Evolutionary conservation across 2,888 invertebrate species (phyloP).

Genomic region (Cosmia pyralina): DNA sequence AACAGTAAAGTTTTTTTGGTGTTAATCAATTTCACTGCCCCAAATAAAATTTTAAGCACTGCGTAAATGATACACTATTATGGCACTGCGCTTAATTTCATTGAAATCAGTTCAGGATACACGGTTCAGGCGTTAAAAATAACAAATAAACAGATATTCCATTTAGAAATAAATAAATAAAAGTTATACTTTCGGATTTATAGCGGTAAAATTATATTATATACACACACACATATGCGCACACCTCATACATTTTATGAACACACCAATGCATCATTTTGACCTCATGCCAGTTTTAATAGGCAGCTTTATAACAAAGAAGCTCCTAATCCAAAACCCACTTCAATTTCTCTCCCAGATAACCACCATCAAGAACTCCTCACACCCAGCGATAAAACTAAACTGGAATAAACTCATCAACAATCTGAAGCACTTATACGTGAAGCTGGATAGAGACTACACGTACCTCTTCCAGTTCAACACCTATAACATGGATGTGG

Average conservation of each 20-base stretch:
- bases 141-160: no score
- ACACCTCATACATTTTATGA: no score
- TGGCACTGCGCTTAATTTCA: not conserved
- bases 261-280: no score
- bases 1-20: not conserved
- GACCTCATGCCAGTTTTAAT: no score
- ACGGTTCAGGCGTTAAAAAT: not conserved
- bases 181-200: not conserved
- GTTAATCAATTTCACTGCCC: not conserved
- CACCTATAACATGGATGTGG: slow-evolving; percentile 77
- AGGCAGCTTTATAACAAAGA: no score
- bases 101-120: not conserved
- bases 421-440: slow-evolving; percentile 77
- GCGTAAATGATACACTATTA: not conserved
- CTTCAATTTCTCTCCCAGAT: slow-evolving; percentile 66
- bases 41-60: not conserved
- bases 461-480: slow-evolving; percentile 82
- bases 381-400: slow-evolving; percentile 69
- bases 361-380: slow-evolving; percentile 67
- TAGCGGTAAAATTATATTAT: no score
- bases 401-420: slow-evolving; percentile 82
- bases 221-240: no score
- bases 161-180: not conserved
- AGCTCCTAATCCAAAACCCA: not conserved
- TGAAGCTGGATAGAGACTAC: slow-evolving; percentile 77